Percentiles rank a stretch among this genome's conserved stretches.
These are phyloP conservation scores for Zhuqinia jingwanae DNA, from an alignment of 2,888 invertebrate species.

Conservation along the genomic window DNA sequence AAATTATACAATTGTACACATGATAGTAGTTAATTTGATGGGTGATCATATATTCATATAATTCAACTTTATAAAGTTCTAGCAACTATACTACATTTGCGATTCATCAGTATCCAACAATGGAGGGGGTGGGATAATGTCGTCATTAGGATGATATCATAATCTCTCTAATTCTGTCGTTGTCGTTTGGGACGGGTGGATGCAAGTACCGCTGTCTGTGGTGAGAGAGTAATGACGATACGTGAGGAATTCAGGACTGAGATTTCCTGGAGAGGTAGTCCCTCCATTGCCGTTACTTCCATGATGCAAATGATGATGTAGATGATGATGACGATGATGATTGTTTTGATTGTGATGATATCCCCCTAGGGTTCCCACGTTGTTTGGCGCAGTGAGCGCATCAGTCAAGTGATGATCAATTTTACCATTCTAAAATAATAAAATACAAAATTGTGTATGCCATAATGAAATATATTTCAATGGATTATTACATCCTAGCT, in stretches of 20 bases:
- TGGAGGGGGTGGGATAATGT: constrained; percentile 66
- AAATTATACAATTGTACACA: constrained; percentile 7
- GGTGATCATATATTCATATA: background rate
- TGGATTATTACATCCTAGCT: background rate
- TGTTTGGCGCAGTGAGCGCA: constrained; percentile 76
- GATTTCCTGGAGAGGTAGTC: constrained; percentile 71
- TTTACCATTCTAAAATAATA: constrained; percentile 77
- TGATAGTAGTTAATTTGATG: background rate
- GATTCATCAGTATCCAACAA: constrained; percentile 57
- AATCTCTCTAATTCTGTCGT: constrained; percentile 78
- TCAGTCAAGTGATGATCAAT: constrained; percentile 78
- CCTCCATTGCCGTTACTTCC: constrained; percentile 77
- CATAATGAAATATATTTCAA: background rate
- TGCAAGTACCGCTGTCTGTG: constrained; percentile 72
- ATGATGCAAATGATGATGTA: constrained; percentile 69
- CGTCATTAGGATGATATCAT: constrained; percentile 77
- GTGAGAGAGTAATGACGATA: constrained; percentile 79
- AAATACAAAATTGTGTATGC: background rate
- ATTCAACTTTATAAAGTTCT: background rate
- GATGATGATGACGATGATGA: constrained; percentile 63
- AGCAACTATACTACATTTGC: constrained; percentile 59
- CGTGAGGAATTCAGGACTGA: constrained; percentile 78
- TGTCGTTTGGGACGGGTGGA: constrained; percentile 76
- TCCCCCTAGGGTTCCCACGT: constrained; percentile 77
- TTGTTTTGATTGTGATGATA: constrained; percentile 75